Conservation (phyloP, 2,888 invertebrate species). For the Drosophila helvetica region DNA sequence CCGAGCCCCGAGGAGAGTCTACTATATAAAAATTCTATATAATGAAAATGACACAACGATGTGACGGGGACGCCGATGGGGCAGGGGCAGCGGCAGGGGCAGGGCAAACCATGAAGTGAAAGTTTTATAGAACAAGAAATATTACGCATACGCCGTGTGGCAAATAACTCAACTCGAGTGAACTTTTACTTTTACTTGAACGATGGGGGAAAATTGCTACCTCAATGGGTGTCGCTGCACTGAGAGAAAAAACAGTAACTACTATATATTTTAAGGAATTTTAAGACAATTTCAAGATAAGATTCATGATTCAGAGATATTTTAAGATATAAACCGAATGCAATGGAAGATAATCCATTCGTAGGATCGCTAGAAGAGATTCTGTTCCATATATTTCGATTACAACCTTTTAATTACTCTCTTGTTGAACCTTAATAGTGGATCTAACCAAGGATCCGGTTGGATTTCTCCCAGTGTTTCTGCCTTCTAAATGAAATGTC, state of each 20-base stretch:
- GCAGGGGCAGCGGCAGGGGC: no score
- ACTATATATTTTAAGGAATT: no score
- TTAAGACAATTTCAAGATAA: no score
- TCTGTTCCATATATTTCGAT: no score
- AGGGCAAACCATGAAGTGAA: slow-evolving; percentile 39
- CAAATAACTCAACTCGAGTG: slow-evolving; percentile 29
- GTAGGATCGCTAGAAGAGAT: background rate
- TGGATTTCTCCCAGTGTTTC: slow-evolving; percentile 1
- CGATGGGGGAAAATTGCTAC: slow-evolving; percentile 10
- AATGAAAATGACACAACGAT: slow-evolving; percentile 29
- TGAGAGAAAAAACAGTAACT: background rate
- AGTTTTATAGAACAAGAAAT: slow-evolving; percentile 46
- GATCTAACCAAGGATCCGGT: no score
- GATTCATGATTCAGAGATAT: background rate
- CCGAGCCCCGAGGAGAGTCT: slow-evolving; percentile 1
- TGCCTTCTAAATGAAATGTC: slow-evolving; percentile 26
- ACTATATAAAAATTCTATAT: slow-evolving; percentile 33
- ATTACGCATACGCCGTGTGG: slow-evolving; percentile 51
- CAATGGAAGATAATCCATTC: no score
- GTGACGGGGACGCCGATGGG: background rate
- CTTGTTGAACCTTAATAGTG: background rate
- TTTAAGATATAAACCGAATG: background rate
- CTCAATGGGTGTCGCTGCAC: background rate
- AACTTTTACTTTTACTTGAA: slow-evolving; percentile 37
- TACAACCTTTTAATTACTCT: background rate